Base-by-base conservation (phyloP, 2,797 vertebrate species). In the Lepus oiostolus region DNA sequence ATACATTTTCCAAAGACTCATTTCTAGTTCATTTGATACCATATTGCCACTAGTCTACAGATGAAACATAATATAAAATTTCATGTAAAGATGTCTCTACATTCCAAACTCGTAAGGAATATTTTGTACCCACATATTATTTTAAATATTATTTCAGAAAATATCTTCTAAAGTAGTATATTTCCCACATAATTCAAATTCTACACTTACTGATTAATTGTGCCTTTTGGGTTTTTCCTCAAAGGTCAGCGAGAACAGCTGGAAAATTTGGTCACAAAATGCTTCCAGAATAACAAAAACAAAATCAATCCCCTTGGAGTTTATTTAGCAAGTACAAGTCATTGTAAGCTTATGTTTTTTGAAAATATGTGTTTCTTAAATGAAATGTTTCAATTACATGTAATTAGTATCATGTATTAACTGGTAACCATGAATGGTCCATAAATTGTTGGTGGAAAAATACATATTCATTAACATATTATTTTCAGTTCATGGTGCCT, bases 391-490 rank as follows among this genome's bases (percentile, higher is more conserved):
- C 28, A 80, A 79, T 91, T 91, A 86, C 1, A 74, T 8, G 94
- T 3, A 86, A 58, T 58, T 26, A 74, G 17, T 91, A 80, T 67
- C 7, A 70, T 70, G 47, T 50, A 81, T 89, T 89, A 92, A 80
- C 19, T 85, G 26, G 50, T 67, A 92, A 93, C 4, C 50, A 85
- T 67, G 84, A 80, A 74, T 24, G 47, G 35, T 82, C 82, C 50
- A 58, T 96, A 95, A 96, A 95, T 93, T 81, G 80, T 65, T 50
- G 77, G n/a, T 82, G 50, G 52, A 85, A 94, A 93, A 86, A 93
- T 79, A 91, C 16, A 50, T n/a, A 74, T 70, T 28, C n/a, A 88
- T 85, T 91, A 87, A 70, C 26, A 38, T 76, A 71, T 94, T 90
- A 65, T 82, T 96, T 96, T 93, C 60, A 95, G 30, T 87, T 28